Conservation (phyloP, 1,140 invertebrate genomes). For the Ctenoplectra terminalis region DNA sequence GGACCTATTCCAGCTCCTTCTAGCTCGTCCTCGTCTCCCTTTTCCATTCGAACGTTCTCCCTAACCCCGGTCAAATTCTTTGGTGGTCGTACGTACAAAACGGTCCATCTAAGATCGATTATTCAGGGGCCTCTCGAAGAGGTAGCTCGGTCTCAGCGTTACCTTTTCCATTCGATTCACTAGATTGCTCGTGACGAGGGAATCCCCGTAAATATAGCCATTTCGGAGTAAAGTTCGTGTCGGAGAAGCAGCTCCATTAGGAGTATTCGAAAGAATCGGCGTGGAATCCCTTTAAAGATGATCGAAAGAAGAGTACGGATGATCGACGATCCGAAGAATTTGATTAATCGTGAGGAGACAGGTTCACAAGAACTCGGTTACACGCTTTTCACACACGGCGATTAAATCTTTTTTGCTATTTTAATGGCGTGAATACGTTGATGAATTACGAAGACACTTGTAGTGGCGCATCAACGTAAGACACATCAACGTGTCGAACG, state of each 20-base stretch:
- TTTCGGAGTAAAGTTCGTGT: background rate
- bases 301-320: background rate
- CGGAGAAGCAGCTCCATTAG: constrained; percentile 7
- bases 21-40: too few species aligned
- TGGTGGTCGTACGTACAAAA: constrained; percentile 64
- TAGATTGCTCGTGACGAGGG: background rate
- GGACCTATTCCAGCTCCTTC: background rate
- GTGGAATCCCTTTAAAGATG: background rate
- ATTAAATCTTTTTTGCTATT: background rate
- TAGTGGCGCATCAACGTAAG: too few species aligned
- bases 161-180: background rate
- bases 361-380: background rate
- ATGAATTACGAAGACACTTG: background rate
- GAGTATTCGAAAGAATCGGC: background rate
- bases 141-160: background rate
- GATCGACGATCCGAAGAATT: constrained; percentile 8
- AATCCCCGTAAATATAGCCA: constrained; percentile 22
- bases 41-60: background rate
- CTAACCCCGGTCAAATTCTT: constrained; percentile 49
- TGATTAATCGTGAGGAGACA: background rate
- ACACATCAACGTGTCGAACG: too few species aligned
- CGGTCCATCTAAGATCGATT: constrained; percentile 49
- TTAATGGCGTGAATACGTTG: background rate
- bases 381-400: background rate
- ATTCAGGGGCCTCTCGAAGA: constrained; percentile 34